phyloP scores from a whole-genome alignment of 2,113 vertebrate species.

The Microtus oregoni region DNA sequence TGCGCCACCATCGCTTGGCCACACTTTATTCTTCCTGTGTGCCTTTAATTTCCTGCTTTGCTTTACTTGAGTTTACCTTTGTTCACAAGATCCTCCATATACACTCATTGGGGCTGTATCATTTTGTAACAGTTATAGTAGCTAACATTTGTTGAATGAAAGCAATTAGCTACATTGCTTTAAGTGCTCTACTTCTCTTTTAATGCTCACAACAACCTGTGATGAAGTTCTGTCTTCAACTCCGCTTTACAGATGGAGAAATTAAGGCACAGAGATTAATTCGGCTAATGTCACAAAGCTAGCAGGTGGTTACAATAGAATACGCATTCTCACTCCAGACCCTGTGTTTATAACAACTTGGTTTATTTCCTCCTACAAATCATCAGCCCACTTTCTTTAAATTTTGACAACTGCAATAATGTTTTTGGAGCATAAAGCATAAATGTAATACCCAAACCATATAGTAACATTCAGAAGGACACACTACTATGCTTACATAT shows the following conservation, averaged over 20 bases:
- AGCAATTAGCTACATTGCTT: conserved; percentile 31
- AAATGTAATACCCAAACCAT: conserved; percentile 17
- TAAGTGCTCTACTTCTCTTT: conserved; percentile 14
- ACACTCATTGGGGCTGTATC: neutral
- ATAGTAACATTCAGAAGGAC: neutral
- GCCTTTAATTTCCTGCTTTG: neutral
- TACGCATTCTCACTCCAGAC: neutral
- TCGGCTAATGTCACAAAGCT: conserved; percentile 44
- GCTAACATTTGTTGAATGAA: conserved; percentile 20
- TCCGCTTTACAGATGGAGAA: conserved; percentile 5
- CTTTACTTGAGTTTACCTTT: conserved; percentile 29
- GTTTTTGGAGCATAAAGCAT: conserved; percentile 21
- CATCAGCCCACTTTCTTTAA: conserved; percentile 30
- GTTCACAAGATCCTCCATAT: neutral
- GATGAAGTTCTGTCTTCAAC: neutral
- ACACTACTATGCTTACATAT: neutral
- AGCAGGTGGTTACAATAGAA: neutral
- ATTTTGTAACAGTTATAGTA: conserved; percentile 13
- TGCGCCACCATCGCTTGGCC: too few species aligned
- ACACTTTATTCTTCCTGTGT: neutral
- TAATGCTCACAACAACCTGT: neutral
- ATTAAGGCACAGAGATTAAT: conserved; percentile 33
- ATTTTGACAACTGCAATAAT: conserved; percentile 42
- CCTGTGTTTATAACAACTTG: neutral
- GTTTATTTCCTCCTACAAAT: neutral